Evolutionary conservation across 2,113 vertebrate species (phyloP), one percentile per base, ranked within the genome.

Genomic region (Sander lucioperca): DNA sequence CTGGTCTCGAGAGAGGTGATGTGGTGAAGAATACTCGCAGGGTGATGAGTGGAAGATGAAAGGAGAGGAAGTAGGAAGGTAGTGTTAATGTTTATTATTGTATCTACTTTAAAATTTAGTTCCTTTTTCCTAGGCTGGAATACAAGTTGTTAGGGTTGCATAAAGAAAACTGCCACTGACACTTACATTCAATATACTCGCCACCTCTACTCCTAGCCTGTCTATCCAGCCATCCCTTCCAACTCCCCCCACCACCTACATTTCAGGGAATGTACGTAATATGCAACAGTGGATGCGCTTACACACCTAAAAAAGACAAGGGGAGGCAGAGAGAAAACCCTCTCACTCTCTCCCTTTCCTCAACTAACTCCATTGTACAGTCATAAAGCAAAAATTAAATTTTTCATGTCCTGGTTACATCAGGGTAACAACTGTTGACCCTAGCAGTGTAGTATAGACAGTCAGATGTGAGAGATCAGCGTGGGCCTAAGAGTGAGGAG

Each of bases 201-300:
- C 72, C 73, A 76, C 58, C 72, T 87, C 73, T 71, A 16, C 27
- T 76, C 47, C 66, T 25, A 51, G 43, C 62, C 71, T 64, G 45
- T 85, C 73, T 68, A 63, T 71, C 62, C 79, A 86, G 27, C 82
- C 79, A 10, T 43, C 71, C 59, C 56, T 66, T 78, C 61, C 57
- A 80, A 59, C 83, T 59, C 83, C 62, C 64, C 57, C 70, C 72
- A 77, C 50, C 79, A 64, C 63, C 86, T 73, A 59, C 73, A 80
- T 71, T 77, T 92, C 85, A 86, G 89, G 93, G 93, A 94, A 93
- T 94, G 91, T 92, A 86, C 92, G 89, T 83, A 83, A 88, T 87
- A 92, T 81, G 81, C 74, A 86, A 88, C 78, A 78, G 86, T 84
- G 83, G 74, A 89, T 89, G 86, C 73, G 15, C 72, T 80, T 85